Evolutionary conservation across 2,888 invertebrate genomes (phyloP).

Genomic region (Drosophila lutescens): DNA sequence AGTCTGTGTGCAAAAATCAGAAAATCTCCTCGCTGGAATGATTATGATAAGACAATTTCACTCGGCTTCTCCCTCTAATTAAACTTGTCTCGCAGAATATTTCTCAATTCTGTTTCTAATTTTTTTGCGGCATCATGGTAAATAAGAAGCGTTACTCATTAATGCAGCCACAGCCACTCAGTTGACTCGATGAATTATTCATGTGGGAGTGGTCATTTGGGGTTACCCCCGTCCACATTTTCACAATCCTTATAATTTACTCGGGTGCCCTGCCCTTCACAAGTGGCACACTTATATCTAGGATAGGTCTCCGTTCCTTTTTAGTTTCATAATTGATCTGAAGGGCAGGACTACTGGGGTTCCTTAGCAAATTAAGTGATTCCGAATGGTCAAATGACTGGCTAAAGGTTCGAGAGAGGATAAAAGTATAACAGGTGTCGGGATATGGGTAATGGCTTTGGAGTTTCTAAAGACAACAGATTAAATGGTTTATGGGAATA

Average conservation of each 20-base stretch:
- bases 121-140: slow-evolving; percentile 71
- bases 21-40: slow-evolving; percentile 42
- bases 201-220: slow-evolving; percentile 53
- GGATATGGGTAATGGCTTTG: slow-evolving; percentile 6
- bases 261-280: slow-evolving; percentile 38
- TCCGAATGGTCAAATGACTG: slow-evolving; percentile 60
- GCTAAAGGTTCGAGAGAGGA: slow-evolving; percentile 6
- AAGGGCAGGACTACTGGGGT: slow-evolving; percentile 49
- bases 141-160: slow-evolving; percentile 77
- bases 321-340: slow-evolving; percentile 55
- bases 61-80: slow-evolving; percentile 67
- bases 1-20: slow-evolving; percentile 64
- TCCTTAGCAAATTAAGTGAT: slow-evolving; percentile 63
- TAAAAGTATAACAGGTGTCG: slow-evolving; percentile 57
- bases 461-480: slow-evolving; percentile 2
- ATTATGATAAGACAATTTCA: slow-evolving; percentile 80
- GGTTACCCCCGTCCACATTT: slow-evolving; percentile 35
- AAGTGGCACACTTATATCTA: slow-evolving; percentile 70
- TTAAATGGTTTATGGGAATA: slow-evolving; percentile 6
- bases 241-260: slow-evolving; percentile 55
- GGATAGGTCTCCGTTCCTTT: slow-evolving; percentile 13
- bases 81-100: slow-evolving; percentile 57
- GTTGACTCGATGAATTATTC: slow-evolving; percentile 69
- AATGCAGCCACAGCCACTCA: slow-evolving; percentile 62
- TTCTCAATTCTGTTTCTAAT: slow-evolving; percentile 34